A percentile compares a stretch with the other conserved stretches of the same genome.
These are phyloP conservation scores for Chrysolina haemoptera DNA, from an alignment of 2,888 invertebrate genomes.

Conservation along the genomic window DNA sequence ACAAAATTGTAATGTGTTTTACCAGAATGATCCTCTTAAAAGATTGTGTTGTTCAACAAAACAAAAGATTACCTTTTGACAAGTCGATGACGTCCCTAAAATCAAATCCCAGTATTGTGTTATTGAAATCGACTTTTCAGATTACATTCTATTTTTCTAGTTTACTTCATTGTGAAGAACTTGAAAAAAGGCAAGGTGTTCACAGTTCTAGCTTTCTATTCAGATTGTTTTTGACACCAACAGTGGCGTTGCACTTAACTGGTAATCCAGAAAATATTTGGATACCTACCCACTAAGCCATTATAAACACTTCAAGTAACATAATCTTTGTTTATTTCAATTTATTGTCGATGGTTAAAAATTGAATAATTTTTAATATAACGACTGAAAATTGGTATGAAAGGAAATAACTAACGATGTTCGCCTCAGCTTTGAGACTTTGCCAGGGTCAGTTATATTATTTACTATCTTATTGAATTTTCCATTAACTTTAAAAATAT, in stretches of 20 bases:
- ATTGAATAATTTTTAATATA: too few relatives aligned
- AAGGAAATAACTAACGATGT: too few relatives aligned
- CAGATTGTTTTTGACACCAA: conserved; percentile 35
- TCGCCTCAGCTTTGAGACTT: too few relatives aligned
- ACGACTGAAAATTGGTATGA: too few relatives aligned
- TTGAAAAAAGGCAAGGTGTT: conserved; percentile 48
- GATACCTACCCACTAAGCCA: too few relatives aligned
- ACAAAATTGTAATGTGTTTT: neutral
- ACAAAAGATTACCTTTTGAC: conserved; percentile 52
- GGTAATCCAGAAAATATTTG: conserved; percentile 14
- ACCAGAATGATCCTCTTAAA: conserved; percentile 42
- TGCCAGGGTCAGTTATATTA: too few relatives aligned
- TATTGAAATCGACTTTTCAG: conserved; percentile 59
- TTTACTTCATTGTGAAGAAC: conserved; percentile 43
- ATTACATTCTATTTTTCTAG: conserved; percentile 54
- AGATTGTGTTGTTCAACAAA: conserved; percentile 40
- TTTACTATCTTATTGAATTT: too few relatives aligned
- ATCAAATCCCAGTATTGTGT: conserved; percentile 51
- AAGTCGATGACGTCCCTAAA: conserved; percentile 55
- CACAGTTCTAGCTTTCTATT: conserved; percentile 42
- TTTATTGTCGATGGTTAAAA: too few relatives aligned
- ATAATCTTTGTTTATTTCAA: neutral
- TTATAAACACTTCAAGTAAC: too few relatives aligned
- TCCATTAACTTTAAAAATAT: too few relatives aligned
- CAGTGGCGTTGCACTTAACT: conserved; percentile 25